Percentiles rank a stretch among this genome's conserved stretches.
Conservation (phyloP, 2,888 invertebrate species). For the Drosophila demipolita region DNA sequence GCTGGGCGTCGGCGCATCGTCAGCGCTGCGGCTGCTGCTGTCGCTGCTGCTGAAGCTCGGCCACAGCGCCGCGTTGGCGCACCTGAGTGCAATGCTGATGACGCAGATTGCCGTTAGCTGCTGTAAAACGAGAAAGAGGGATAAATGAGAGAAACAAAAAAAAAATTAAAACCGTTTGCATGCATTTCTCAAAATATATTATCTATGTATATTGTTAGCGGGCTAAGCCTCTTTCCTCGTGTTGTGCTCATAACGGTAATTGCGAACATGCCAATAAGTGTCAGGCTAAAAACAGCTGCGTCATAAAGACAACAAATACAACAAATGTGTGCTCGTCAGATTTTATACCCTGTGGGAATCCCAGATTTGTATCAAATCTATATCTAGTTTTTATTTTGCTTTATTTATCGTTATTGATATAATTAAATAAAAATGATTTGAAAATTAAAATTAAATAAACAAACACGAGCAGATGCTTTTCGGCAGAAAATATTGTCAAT, state of each 20-base stretch:
- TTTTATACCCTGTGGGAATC: not conserved
- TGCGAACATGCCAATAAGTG: constrained; percentile 49
- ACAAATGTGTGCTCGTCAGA: not conserved
- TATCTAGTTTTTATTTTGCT: too few relatives aligned
- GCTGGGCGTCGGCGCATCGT: constrained; percentile 60
- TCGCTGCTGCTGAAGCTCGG: constrained; percentile 74
- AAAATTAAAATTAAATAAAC: not conserved
- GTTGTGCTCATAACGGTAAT: constrained; percentile 42
- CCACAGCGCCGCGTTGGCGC: constrained; percentile 82
- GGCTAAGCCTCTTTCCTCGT: constrained; percentile 17
- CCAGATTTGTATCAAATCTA: not conserved
- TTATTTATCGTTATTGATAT: too few relatives aligned
- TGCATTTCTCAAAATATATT: constrained; percentile 29
- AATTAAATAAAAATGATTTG: not conserved
- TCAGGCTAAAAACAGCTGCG: constrained; percentile 20
- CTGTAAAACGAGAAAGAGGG: constrained; percentile 58
- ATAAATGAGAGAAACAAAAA: constrained; percentile 8
- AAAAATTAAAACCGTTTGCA: constrained; percentile 10
- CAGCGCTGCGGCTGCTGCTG: constrained; percentile 76
- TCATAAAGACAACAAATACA: constrained; percentile 13
- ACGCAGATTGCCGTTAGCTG: constrained; percentile 82
- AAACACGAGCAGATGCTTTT: not conserved
- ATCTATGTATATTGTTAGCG: constrained; percentile 17
- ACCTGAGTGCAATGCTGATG: constrained; percentile 75
- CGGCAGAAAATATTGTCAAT: not conserved